phyloP scores from a whole-genome alignment of 2,888 invertebrate species.

The Scaptomyza cyrtandrae region DNA sequence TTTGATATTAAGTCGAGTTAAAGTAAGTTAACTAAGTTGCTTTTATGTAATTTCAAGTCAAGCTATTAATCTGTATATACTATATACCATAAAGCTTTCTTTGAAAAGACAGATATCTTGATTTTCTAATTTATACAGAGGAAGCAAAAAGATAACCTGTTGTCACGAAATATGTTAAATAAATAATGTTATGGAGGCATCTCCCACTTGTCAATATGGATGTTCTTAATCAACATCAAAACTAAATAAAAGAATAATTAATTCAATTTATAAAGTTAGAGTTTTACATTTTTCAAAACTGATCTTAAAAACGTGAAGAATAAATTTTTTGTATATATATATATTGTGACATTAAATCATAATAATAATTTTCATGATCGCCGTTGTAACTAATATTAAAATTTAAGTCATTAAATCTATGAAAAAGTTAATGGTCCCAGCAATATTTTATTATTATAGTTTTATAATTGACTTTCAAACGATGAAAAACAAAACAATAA shows the following conservation, averaged over 20 bases:
- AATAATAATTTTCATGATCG: background rate
- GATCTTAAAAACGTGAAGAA: background rate
- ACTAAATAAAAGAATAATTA: background rate
- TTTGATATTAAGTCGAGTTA: background rate
- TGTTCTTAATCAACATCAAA: background rate
- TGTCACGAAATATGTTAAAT: constrained; percentile 42
- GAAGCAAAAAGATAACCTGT: constrained; percentile 9
- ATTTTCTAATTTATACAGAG: constrained; percentile 9
- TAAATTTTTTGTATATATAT: too few species aligned
- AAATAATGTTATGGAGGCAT: constrained; percentile 8
- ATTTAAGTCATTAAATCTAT: too few species aligned
- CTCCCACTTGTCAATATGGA: background rate
- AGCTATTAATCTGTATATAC: too few species aligned
- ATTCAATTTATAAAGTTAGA: too few species aligned
- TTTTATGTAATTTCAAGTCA: too few species aligned
- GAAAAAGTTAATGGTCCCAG: too few species aligned
- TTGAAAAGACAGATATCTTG: constrained; percentile 15
- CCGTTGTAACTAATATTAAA: background rate
- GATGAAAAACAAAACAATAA: too few species aligned
- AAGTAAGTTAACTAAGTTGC: background rate
- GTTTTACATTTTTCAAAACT: background rate
- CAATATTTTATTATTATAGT: too few species aligned
- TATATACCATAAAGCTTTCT: background rate
- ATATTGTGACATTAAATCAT: background rate
- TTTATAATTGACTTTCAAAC: too few species aligned